Conservation (phyloP, 2,797 vertebrate species). For the Sebastes alutus region DNA sequence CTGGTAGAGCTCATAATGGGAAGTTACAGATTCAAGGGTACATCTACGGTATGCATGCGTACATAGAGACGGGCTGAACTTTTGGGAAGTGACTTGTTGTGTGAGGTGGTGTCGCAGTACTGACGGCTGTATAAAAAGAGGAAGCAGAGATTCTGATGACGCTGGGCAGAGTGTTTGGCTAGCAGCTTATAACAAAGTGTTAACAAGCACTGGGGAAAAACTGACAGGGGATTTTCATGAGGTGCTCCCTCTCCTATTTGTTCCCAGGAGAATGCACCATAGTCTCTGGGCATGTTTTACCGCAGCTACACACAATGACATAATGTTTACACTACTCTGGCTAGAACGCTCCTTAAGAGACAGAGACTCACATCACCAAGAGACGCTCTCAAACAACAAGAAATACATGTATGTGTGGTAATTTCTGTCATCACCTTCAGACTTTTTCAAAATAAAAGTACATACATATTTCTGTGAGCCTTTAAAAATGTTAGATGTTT, state of each 20-base stretch:
- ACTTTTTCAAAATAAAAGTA: background rate
- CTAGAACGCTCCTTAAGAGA: background rate
- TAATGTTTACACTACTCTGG: conserved; percentile 40
- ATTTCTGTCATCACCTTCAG: background rate
- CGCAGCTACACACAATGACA: conserved; percentile 22
- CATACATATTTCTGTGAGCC: background rate
- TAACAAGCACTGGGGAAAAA: background rate
- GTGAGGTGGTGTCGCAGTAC: conserved; percentile 20
- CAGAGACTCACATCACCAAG: conserved; percentile 24
- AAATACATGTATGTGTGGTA: background rate
- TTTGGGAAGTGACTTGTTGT: conserved; percentile 61
- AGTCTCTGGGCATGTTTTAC: background rate
- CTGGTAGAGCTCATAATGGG: background rate
- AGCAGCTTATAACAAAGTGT: background rate
- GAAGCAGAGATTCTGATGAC: conserved; percentile 53
- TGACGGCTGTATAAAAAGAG: conserved; percentile 34
- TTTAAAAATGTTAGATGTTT: background rate
- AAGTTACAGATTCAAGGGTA: background rate
- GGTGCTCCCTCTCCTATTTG: background rate
- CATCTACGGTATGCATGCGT: background rate
- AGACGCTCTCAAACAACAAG: conserved; percentile 8
- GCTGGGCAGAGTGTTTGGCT: conserved; percentile 1
- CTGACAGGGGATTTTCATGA: conserved; percentile 19
- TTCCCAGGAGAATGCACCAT: background rate
- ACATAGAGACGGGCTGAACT: background rate